Evolutionary conservation across 2,888 invertebrate genomes (phyloP).

Genomic region (Drosophila kuntzei): DNA sequence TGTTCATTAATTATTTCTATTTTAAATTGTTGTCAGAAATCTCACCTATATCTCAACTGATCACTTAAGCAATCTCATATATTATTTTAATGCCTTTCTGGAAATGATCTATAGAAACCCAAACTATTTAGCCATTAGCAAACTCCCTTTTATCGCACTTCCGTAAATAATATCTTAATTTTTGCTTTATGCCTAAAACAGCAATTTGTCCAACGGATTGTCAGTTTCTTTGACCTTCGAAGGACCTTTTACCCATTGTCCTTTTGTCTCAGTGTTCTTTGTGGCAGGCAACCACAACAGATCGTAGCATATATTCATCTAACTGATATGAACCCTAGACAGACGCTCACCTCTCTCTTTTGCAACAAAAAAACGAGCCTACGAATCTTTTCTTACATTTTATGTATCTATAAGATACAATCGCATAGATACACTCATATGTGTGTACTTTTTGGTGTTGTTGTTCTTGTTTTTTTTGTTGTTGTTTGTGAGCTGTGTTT

Average conservation of each 20-base stretch:
- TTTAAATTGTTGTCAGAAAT: not conserved
- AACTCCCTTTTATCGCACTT: conserved; percentile 19
- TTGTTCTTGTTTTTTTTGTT: conserved; percentile 17
- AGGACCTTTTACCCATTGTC: conserved; percentile 28
- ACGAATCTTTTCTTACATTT: conserved; percentile 18
- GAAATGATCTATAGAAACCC: not conserved
- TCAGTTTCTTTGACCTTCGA: conserved; percentile 65
- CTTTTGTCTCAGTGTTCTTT: conserved; percentile 36
- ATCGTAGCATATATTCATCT: conserved; percentile 47
- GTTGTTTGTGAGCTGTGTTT: conserved; percentile 54
- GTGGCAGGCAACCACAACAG: conserved; percentile 63
- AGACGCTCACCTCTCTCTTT: conserved; percentile 28
- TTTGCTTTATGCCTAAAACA: conserved; percentile 5
- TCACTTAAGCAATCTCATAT: not conserved
- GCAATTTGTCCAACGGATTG: conserved; percentile 40
- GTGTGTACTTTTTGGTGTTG: conserved; percentile 18
- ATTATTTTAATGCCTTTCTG: not conserved
- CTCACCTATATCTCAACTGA: not conserved
- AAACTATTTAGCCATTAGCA: not conserved
- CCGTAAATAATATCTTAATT: conserved; percentile 42
- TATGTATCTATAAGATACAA: conserved; percentile 29
- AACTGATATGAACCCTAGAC: conserved; percentile 50
- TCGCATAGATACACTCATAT: conserved; percentile 11
- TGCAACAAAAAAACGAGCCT: conserved; percentile 9
- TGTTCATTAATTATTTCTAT: not conserved